Conservation (phyloP, 23 tunicate genomes). For the Ciona savignyi region DNA sequence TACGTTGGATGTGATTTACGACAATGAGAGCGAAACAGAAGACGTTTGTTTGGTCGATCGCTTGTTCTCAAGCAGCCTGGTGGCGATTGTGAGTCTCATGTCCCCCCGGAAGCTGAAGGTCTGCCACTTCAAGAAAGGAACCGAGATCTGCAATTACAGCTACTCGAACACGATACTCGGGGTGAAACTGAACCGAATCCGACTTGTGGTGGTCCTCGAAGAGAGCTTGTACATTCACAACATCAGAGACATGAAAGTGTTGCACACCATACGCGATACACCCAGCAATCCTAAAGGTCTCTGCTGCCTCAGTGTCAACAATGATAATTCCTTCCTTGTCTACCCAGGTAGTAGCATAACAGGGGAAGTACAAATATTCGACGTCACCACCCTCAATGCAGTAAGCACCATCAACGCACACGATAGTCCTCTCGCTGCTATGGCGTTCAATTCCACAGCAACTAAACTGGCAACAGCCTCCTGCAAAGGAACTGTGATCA, state of each 20-base stretch:
- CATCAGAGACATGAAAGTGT: slow-evolving; percentile 54
- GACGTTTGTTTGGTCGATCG: slow-evolving; percentile 76
- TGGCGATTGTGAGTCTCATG: slow-evolving; percentile 52
- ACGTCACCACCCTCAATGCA: slow-evolving; percentile 45
- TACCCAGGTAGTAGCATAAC: slow-evolving; percentile 56
- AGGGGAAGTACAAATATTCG: slow-evolving; percentile 79
- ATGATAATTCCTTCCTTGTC: slow-evolving; percentile 45
- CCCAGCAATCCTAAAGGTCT: slow-evolving; percentile 75
- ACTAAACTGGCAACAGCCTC: slow-evolving; percentile 76
- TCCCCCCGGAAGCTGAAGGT: slow-evolving; percentile 60
- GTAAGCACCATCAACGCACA: slow-evolving; percentile 72
- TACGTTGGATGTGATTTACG: slow-evolving; percentile 35
- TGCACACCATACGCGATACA: slow-evolving; percentile 66
- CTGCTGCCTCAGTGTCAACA: slow-evolving; percentile 43
- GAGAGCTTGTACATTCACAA: slow-evolving; percentile 63
- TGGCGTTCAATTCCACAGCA: slow-evolving; percentile 44
- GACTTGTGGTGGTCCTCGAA: slow-evolving; percentile 68
- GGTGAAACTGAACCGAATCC: slow-evolving; percentile 64
- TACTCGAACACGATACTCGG: slow-evolving; percentile 62
- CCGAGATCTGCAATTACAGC: slow-evolving; percentile 58
- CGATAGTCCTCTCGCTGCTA: slow-evolving; percentile 75
- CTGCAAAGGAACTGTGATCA: slow-evolving; percentile 80
- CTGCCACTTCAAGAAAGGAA: slow-evolving; percentile 51
- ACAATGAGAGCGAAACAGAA: slow-evolving; percentile 18
- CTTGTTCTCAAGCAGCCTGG: slow-evolving; percentile 58